Percentiles rank a stretch among this genome's conserved stretches.
Conservation (phyloP, 2,888 invertebrate species). For the Stratiomys singularior region DNA sequence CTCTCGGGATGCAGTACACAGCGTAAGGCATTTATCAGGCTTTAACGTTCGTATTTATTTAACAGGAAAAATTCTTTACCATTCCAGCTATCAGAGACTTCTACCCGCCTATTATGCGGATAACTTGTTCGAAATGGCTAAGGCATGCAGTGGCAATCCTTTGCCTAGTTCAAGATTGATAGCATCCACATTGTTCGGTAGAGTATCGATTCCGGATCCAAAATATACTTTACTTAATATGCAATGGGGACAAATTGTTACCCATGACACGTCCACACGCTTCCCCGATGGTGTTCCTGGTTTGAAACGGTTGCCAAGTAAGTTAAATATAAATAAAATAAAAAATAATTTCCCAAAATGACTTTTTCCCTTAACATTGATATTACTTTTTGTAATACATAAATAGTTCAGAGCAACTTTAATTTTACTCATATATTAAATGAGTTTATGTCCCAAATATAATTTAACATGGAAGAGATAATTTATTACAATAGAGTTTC, state of each 20-base stretch:
- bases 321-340: no score
- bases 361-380: no score
- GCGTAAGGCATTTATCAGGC: background rate
- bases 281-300: background rate
- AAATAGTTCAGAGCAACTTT: no score
- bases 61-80: background rate
- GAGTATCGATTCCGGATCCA: background rate
- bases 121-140: background rate
- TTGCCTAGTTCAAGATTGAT: conserved; percentile 27
- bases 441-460: no score
- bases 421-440: no score
- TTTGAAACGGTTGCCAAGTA: background rate
- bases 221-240: conserved; percentile 2
- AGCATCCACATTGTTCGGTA: conserved; percentile 4
- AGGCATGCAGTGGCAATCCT: background rate
- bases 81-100: conserved; percentile 9
- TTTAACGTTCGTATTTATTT: background rate
- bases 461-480: no score
- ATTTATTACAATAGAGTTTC: no score
- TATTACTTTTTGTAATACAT: no score
- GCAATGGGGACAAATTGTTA: conserved; percentile 29
- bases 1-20: conserved; percentile 1
- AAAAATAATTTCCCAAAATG: no score
- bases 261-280: conserved; percentile 56
- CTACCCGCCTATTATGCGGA: background rate